phyloP scores from a whole-genome alignment of 2,797 vertebrate genomes.

The Hydrophis major region DNA sequence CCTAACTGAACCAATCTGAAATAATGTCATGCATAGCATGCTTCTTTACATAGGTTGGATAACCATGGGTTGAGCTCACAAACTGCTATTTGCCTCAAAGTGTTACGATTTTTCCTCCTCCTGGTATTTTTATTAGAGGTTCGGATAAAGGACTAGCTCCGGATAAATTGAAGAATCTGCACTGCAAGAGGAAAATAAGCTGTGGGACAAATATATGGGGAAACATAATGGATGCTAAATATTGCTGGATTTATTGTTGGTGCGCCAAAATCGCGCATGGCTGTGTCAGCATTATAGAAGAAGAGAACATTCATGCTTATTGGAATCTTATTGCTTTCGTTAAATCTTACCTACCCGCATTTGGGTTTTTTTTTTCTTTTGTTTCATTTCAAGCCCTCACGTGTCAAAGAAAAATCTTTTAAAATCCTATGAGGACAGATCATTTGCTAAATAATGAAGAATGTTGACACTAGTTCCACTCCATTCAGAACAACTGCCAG shows the following conservation, averaged over 20 bases:
- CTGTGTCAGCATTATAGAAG: background rate
- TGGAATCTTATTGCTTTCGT: background rate
- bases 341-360: background rate
- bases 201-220: background rate
- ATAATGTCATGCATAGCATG: background rate
- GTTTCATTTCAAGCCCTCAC: background rate
- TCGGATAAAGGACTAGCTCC: background rate
- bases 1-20: background rate
- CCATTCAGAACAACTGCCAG: background rate
- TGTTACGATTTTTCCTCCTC: background rate
- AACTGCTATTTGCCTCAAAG: background rate
- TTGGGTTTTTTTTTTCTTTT: background rate
- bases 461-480: background rate
- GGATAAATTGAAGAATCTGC: background rate
- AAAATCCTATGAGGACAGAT: background rate
- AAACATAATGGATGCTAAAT: conserved; percentile 8
- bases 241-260: conserved; percentile 17
- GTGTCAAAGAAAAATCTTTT: background rate
- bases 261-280: background rate
- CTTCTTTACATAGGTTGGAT: background rate
- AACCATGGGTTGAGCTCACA: background rate
- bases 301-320: background rate
- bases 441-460: background rate
- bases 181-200: background rate
- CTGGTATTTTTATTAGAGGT: background rate